Conservation (phyloP, 1,140 invertebrate species). For the Forficula auricularia region DNA sequence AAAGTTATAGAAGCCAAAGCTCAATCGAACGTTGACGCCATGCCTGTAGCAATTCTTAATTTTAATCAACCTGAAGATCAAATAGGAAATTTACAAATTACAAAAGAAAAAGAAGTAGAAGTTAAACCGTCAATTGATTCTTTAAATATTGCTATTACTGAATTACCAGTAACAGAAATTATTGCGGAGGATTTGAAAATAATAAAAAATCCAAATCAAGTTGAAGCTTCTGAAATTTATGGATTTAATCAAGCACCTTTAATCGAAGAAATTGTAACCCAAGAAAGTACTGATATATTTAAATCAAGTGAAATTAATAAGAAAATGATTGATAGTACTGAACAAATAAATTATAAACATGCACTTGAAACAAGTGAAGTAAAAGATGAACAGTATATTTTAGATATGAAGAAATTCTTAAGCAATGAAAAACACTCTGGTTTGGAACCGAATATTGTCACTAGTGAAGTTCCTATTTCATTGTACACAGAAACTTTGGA, state of each 20-base stretch:
- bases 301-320: too few species aligned
- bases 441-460: too few species aligned
- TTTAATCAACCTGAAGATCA: constrained; percentile 2
- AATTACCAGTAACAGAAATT: constrained; percentile 5
- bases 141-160: constrained; percentile 4
- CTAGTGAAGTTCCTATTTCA: too few species aligned
- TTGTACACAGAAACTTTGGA: too few species aligned
- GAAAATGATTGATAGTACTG: too few species aligned
- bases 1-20: constrained; percentile 3
- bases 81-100: background rate
- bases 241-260: background rate
- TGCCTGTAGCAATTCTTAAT: constrained; percentile 2
- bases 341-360: too few species aligned
- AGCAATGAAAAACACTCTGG: too few species aligned
- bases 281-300: too few species aligned
- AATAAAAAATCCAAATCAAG: background rate
- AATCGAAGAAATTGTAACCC: background rate
- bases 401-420: too few species aligned
- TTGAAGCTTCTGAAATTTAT: background rate
- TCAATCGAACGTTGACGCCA: constrained; percentile 1
- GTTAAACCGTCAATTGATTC: constrained; percentile 8
- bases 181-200: constrained; percentile 1
- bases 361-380: too few species aligned
- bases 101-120: background rate
- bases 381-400: too few species aligned